Evolutionary conservation across 2,113 vertebrate species (phyloP).

Genomic region (Pteruthius melanotis): DNA sequence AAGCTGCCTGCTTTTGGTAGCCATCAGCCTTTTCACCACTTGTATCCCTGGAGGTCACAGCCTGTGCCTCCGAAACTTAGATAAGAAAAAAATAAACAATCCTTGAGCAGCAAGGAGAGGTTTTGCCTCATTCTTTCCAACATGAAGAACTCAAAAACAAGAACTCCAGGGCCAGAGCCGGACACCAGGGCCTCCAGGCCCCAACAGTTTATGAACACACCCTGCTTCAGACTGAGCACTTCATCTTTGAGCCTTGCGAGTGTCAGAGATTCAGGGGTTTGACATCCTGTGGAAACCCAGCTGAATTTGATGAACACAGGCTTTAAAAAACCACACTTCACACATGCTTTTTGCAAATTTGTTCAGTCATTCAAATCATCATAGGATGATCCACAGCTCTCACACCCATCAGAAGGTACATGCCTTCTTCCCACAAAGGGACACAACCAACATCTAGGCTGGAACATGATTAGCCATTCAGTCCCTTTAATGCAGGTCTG

Average conservation of each 20-base stretch:
- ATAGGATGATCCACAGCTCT: not conserved
- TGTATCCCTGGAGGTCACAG: no score
- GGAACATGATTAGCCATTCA: not conserved
- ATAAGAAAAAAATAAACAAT: no score
- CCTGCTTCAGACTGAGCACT: not conserved
- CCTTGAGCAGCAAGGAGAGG: no score
- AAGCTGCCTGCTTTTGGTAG: no score
- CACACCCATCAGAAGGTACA: not conserved
- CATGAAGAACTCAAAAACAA: no score
- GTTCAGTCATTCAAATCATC: not conserved
- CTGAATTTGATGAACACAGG: not conserved
- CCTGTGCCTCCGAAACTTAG: no score
- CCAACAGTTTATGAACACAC: no score
- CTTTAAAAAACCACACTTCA: not conserved
- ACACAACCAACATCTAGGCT: not conserved
- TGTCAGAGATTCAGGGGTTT: not conserved
- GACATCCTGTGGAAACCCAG: not conserved
- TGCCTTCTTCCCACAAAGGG: not conserved
- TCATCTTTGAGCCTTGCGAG: not conserved
- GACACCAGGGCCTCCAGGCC: no score
- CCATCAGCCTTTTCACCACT: no score
- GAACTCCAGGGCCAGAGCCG: no score
- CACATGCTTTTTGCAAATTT: not conserved
- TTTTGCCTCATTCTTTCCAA: no score
- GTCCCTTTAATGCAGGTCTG: not conserved